Evolutionary conservation across 2,888 invertebrate genomes (phyloP), one percentile per base, ranked within the genome.

Genomic region (Meiosimyza decipiens): DNA sequence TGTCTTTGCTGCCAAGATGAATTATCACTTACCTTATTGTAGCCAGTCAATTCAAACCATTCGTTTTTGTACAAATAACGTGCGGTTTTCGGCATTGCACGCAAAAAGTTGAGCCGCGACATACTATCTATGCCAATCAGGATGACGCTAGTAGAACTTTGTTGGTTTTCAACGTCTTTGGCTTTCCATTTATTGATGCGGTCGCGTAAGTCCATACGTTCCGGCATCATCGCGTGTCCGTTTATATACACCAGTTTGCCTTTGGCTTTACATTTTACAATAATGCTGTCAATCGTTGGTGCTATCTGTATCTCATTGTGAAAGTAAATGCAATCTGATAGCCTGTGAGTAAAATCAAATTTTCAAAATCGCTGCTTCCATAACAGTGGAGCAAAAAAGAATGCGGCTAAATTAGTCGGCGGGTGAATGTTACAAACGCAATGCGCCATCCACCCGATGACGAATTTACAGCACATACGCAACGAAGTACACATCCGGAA

Each of bases 91-190:
- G 92, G 92, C 91, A 96, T 91, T 4, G 92, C 91, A 64, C 94
- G 89, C 7, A 91, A 88, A 75, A 94, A 90, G 81, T 95, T 94
- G 73, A 93, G 88, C 70, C 95, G 87, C 0, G 96, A 96, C 79
- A 96, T 91, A 16, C 94, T 93, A 83, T 96, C 95, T 78, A 96
- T 91, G 22, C 95, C 96, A 60, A 96, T 84, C 79, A 95, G 87
- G 52, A 96, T 84, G 0, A 96, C 91, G 89, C 60, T 91, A 18
- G 92, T 85, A 0, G 81, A 76, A 13, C 72, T 75, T 9, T 75
- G 77, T 28, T 54, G 63, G 12, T 49, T 51, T 12, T 22, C 63
- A 13, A 65, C 64, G 33, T 78, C 77, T 6, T 74, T 73, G 1
- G 74, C 55, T 5, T 78, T 75, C 84, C 83, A 84, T 3, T 82